A percentile compares a stretch with the other conserved stretches of the same genome.
phyloP scores from a whole-genome alignment of 2,113 vertebrate genomes.

The Epinephelus cyanopodus region DNA sequence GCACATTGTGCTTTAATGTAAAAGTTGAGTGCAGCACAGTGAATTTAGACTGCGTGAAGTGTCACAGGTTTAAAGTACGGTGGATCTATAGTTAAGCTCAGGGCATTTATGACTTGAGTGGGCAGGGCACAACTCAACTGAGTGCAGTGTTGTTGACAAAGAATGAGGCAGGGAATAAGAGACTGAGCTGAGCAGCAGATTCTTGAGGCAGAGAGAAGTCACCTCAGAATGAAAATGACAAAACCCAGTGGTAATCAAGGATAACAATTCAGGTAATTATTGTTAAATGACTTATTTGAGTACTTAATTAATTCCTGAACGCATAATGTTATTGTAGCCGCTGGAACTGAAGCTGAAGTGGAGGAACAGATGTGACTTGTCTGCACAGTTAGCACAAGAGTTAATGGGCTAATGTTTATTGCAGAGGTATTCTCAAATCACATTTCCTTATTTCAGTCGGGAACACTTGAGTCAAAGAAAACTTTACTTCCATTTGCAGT shows the following conservation, averaged over 20 bases:
- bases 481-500: too few relatives aligned
- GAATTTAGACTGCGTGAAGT: slow-evolving; percentile 41
- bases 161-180: neutral
- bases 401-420: neutral
- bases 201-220: neutral
- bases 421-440: neutral
- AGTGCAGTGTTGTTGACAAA: neutral
- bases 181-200: neutral
- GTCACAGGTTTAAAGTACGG: slow-evolving; percentile 39
- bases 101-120: slow-evolving; percentile 30
- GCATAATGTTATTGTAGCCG: neutral
- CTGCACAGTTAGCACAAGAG: neutral
- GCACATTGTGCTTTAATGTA: slow-evolving; percentile 61
- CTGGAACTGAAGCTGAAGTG: neutral
- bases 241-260: neutral
- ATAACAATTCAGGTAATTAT: neutral
- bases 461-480: too few relatives aligned
- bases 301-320: neutral
- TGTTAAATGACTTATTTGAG: slow-evolving; percentile 5
- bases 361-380: neutral
- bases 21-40: slow-evolving; percentile 62
- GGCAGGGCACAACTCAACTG: neutral
- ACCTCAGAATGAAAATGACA: neutral
- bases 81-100: slow-evolving; percentile 9
- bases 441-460: neutral